Evolutionary conservation across 2,797 vertebrate genomes (phyloP).

Genomic region (Somateria mollissima): DNA sequence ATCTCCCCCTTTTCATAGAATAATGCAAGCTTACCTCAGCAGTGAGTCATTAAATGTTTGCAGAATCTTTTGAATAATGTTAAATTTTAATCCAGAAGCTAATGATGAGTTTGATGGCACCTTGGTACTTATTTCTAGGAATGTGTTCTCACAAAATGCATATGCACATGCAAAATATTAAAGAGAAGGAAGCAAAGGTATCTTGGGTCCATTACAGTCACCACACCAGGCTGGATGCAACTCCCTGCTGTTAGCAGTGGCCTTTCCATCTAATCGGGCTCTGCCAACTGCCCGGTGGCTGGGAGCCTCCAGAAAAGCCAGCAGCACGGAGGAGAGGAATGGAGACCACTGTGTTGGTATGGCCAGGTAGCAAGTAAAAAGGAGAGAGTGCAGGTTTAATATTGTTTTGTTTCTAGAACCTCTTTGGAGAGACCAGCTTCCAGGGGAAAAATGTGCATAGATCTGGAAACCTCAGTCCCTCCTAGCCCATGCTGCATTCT

Average conservation of each 20-base stretch:
- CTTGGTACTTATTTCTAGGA: background rate
- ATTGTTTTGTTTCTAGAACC: accelerated
- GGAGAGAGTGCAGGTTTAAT: background rate
- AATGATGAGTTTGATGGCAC: background rate
- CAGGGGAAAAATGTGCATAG: background rate
- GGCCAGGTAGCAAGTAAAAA: background rate
- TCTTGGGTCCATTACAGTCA: background rate
- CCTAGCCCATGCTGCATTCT: accelerated
- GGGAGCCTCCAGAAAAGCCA: background rate
- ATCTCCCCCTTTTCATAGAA: background rate
- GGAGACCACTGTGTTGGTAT: accelerated
- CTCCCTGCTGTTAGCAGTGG: background rate
- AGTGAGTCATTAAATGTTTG: background rate
- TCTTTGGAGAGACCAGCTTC: background rate
- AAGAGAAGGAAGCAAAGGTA: background rate
- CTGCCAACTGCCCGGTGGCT: accelerated
- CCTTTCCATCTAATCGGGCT: background rate
- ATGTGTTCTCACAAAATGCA: background rate
- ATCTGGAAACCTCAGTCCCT: background rate
- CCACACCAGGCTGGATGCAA: background rate
- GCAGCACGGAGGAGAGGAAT: accelerated
- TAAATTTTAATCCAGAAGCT: background rate
- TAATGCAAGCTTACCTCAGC: background rate
- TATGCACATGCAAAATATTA: background rate
- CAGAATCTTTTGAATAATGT: background rate